These are phyloP conservation scores for Hydraecia micacea DNA, from an alignment of 2,888 invertebrate species.

Conservation along the genomic window DNA sequence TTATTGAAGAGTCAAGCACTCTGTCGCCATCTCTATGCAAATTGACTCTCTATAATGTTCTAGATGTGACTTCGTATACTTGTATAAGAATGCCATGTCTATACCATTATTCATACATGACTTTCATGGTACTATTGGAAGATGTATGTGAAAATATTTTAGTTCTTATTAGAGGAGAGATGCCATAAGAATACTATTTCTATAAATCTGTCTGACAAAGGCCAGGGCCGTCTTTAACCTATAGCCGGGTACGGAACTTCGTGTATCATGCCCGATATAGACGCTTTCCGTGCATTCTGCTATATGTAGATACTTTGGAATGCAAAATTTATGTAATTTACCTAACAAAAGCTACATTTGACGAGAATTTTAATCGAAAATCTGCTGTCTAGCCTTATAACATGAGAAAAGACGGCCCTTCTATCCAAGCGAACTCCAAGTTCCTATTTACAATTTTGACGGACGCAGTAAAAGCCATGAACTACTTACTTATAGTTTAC, in stretches of 20 bases:
- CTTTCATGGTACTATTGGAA: conserved; percentile 46
- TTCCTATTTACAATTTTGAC: conserved; percentile 35
- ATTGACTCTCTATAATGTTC: conserved; percentile 27
- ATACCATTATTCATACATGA: conserved; percentile 1
- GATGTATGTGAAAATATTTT: conserved; percentile 49
- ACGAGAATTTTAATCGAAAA: conserved; percentile 24
- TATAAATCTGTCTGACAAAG: conserved; percentile 52
- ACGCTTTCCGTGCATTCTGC: conserved; percentile 36
- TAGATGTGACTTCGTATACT: conserved; percentile 31
- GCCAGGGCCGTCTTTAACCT: conserved; percentile 50
- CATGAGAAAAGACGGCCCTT: conserved; percentile 17
- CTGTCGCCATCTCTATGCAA: conserved; percentile 31
- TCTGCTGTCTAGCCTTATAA: conserved; percentile 13
- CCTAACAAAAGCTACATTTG: conserved; percentile 32
- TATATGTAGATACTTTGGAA: conserved; percentile 25
- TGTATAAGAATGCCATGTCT: conserved; percentile 31
- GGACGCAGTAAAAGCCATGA: conserved; percentile 49
- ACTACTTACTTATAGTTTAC: conserved; percentile 39
- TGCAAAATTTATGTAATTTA: conserved; percentile 30
- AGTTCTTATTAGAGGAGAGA: conserved; percentile 29
- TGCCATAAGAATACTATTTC: conserved; percentile 44
- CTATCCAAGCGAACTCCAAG: conserved; percentile 11
- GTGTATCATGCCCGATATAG: conserved; percentile 39
- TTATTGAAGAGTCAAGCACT: conserved; percentile 19
- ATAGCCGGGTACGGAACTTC: conserved; percentile 39